These are phyloP conservation scores for Numenius phaeopus DNA, from an alignment of 2,797 vertebrate species.

Conservation along the genomic window DNA sequence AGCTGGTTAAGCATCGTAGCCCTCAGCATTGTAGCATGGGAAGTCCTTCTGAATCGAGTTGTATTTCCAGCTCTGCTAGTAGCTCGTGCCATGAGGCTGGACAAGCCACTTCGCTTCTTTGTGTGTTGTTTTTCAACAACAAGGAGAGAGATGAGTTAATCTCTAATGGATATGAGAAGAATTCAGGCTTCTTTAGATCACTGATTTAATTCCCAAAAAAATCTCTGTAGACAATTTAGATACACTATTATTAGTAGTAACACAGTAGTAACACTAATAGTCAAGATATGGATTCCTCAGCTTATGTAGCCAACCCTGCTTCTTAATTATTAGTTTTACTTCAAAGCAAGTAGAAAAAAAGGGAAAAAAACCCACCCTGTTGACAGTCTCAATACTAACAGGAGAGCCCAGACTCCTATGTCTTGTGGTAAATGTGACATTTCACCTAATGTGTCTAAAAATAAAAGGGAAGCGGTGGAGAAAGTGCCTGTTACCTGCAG, in stretches of 20 bases:
- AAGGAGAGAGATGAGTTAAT: not conserved
- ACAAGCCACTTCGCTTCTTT: not conserved
- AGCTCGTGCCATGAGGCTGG: not conserved
- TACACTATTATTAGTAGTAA: not conserved
- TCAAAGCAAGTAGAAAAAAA: conserved; percentile 33
- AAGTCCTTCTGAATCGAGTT: not conserved
- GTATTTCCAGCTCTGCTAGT: not conserved
- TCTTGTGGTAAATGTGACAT: conserved; percentile 22
- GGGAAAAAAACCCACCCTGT: not conserved
- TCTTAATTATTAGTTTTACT: conserved; percentile 50
- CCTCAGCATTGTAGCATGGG: not conserved
- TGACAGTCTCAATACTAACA: not conserved
- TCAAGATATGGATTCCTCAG: not conserved
- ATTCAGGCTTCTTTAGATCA: not conserved
- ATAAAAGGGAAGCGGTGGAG: conserved; percentile 38
- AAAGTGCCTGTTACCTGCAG: conserved; percentile 30
- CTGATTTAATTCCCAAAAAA: not conserved
- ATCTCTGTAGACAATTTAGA: not conserved
- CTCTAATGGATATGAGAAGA: not conserved
- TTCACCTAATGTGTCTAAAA: conserved; percentile 48
- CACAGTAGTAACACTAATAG: not conserved
- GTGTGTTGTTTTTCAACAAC: not conserved
- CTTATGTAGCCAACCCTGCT: not conserved
- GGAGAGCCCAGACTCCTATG: not conserved
- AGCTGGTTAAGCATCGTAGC: not conserved